phyloP scores from a whole-genome alignment of 2,888 invertebrate species.

The Microplitis deprimator region DNA sequence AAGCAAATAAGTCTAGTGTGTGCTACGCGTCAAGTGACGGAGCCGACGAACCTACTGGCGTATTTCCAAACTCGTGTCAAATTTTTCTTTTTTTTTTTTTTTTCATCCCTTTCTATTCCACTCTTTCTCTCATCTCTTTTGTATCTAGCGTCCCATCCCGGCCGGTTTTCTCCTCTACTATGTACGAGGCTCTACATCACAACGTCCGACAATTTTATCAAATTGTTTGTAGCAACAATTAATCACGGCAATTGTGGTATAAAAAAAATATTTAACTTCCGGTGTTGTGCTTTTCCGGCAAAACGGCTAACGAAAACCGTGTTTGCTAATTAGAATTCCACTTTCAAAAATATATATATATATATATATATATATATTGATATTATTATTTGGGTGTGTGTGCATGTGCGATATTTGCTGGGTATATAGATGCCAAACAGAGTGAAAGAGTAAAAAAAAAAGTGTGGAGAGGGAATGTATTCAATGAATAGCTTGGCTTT shows the following conservation, averaged over 20 bases:
- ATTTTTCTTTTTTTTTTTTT: constrained; percentile 1
- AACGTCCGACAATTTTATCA: constrained; percentile 18
- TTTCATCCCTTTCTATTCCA: not conserved
- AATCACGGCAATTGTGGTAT: constrained; percentile 3
- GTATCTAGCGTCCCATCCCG: not conserved
- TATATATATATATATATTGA: constrained; percentile 23
- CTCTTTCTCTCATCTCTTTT: not conserved
- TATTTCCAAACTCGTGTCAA: constrained; percentile 35
- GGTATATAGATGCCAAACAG: not conserved
- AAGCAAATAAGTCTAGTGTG: not conserved
- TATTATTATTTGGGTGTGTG: not conserved
- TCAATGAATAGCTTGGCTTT: constrained; percentile 37
- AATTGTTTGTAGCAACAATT: constrained; percentile 21
- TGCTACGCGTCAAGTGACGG: constrained; percentile 57
- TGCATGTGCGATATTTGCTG: not conserved
- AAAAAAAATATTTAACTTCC: constrained; percentile 5
- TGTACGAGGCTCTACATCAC: not conserved
- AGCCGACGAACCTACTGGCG: constrained; percentile 50
- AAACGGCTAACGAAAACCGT: not conserved
- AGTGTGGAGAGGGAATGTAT: constrained; percentile 26
- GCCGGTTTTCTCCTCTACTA: not conserved
- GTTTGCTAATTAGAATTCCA: constrained; percentile 25
- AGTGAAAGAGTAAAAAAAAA: not conserved
- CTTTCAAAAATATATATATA: constrained; percentile 13
- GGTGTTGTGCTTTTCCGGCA: constrained; percentile 3